Conservation (phyloP, 1,140 invertebrate genomes). For the Drosophila eugracilis region DNA sequence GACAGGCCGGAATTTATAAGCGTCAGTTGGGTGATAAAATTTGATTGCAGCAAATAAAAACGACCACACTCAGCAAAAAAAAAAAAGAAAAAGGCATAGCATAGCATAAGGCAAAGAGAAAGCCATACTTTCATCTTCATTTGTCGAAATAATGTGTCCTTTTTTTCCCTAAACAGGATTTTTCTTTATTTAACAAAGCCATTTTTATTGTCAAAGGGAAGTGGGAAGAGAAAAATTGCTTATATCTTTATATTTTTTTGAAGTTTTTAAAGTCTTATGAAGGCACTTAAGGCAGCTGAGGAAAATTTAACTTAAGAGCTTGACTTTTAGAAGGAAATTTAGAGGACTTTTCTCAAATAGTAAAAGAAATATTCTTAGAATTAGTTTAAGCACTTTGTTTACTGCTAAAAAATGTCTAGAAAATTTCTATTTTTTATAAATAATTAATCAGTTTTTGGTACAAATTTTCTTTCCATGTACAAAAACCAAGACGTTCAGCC, state of each 20-base stretch:
- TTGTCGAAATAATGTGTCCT: not conserved
- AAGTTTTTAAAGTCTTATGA: not conserved
- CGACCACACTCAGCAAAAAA: constrained; percentile 8
- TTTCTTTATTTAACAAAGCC: not conserved
- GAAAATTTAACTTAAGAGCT: no score
- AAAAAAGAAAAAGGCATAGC: no score
- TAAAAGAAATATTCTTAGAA: no score
- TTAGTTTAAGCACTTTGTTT: no score
- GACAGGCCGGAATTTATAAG: constrained; percentile 73
- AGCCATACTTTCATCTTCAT: not conserved
- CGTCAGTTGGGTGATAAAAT: constrained; percentile 76
- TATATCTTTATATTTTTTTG: not conserved
- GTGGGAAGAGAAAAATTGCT: not conserved
- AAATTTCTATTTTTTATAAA: no score
- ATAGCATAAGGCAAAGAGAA: no score
- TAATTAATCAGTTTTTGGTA: no score
- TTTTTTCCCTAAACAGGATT: not conserved
- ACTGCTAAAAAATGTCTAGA: no score
- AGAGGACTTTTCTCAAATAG: no score
- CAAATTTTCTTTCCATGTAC: not conserved
- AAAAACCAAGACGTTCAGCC: no score
- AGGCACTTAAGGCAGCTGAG: not conserved
- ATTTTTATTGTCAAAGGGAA: not conserved
- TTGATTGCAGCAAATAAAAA: constrained; percentile 77
- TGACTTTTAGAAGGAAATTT: no score